These are phyloP conservation scores for Phalacrocorax aristotelis DNA, from an alignment of 2,113 vertebrate genomes.

Conservation along the genomic window DNA sequence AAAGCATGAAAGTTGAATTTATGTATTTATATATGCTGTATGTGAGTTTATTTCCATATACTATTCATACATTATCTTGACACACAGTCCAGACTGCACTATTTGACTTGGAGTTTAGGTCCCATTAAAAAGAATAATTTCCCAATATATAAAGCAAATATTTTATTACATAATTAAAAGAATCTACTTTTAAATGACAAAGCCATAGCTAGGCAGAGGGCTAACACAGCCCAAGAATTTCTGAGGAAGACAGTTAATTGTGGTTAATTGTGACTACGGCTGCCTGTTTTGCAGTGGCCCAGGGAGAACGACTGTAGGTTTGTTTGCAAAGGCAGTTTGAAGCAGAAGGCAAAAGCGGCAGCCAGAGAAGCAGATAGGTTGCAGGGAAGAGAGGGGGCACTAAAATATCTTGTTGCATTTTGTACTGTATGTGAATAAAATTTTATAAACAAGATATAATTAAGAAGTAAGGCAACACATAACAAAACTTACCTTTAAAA, in stretches of 20 bases:
- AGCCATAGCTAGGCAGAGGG: not conserved
- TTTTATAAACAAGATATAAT: not conserved
- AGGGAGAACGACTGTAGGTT: rapidly evolving
- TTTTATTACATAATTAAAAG: not conserved
- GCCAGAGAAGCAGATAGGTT: not conserved
- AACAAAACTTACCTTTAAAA: not conserved
- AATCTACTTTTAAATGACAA: not conserved
- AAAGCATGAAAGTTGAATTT: not conserved
- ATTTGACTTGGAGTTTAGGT: not conserved
- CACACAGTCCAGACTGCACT: not conserved
- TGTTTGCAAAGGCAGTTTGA: not conserved
- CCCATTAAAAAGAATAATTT: not conserved
- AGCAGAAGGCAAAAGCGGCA: not conserved
- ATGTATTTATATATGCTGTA: not conserved
- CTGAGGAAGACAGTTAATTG: not conserved
- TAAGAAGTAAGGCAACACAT: not conserved
- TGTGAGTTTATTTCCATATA: not conserved
- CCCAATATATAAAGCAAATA: not conserved
- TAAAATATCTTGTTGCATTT: not conserved
- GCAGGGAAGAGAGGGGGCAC: not conserved
- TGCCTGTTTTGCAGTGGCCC: not conserved
- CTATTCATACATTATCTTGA: not conserved
- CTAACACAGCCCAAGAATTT: not conserved
- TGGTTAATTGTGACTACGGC: not conserved
- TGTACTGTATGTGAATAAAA: not conserved